Conservation (phyloP, 92 coral and sea anemone genomes). For the Metridium senile region DNA sequence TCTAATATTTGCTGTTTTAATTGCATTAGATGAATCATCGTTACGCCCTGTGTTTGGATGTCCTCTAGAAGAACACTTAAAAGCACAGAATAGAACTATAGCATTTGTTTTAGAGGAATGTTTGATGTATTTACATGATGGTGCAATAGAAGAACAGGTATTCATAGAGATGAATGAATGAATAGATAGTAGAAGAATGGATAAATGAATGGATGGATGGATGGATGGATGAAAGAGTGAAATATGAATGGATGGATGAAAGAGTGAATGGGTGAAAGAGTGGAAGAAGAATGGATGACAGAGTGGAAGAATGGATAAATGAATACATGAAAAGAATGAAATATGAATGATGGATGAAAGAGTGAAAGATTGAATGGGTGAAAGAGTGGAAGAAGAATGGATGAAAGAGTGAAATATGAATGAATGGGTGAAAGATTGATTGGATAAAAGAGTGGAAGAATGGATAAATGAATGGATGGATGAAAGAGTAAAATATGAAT, state of each 20-base stretch:
- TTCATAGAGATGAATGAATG: background rate
- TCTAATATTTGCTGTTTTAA: no score
- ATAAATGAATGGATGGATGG: background rate
- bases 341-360: no score
- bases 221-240: background rate
- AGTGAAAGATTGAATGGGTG: no score
- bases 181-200: background rate
- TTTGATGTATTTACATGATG: constrained; percentile 70
- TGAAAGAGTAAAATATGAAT: background rate
- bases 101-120: constrained; percentile 90
- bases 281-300: no score
- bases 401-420: background rate
- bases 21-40: constrained; percentile 65
- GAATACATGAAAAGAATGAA: background rate
- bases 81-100: constrained; percentile 78
- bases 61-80: constrained; percentile 88
- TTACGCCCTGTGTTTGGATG: constrained; percentile 83
- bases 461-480: background rate
- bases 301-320: background rate
- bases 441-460: background rate
- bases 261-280: background rate
- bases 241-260: background rate
- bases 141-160: constrained; percentile 89
- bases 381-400: background rate
- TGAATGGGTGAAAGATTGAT: background rate